Percentiles rank a stretch among this genome's conserved stretches.
These are phyloP conservation scores for Sarcophaga carnaria DNA, from an alignment of 2,888 invertebrate genomes.

Conservation along the genomic window DNA sequence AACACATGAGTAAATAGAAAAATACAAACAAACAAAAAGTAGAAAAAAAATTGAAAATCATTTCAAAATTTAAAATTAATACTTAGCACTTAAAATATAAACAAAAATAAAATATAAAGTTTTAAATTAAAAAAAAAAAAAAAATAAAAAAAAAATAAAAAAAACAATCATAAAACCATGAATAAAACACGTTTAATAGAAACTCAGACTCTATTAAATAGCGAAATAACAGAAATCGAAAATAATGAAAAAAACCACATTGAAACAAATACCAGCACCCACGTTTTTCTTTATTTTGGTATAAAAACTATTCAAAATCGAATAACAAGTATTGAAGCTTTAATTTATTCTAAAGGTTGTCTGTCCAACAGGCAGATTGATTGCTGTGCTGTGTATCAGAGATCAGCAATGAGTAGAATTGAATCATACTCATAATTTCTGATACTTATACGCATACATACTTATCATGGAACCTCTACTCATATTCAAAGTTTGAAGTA, in stretches of 20 bases:
- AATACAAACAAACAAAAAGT: slow-evolving; percentile 10
- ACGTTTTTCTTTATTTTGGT: background rate
- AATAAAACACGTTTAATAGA: slow-evolving; percentile 28
- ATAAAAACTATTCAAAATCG: background rate
- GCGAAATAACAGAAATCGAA: background rate
- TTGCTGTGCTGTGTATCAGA: no score
- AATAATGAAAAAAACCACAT: background rate
- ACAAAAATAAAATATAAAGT: no score
- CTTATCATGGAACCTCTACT: no score
- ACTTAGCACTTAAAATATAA: background rate
- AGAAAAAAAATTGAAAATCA: background rate
- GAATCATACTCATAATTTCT: no score
- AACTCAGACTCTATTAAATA: background rate
- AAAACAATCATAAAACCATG: background rate
- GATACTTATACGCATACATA: no score
- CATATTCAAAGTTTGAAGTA: no score
- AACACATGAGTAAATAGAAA: background rate
- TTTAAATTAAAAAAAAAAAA: no score
- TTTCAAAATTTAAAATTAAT: slow-evolving; percentile 22
- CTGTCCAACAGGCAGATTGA: slow-evolving; percentile 1
- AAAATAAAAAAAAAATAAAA: no score
- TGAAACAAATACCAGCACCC: slow-evolving; percentile 10
- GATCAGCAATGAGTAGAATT: no score
- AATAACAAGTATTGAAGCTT: slow-evolving; percentile 17
- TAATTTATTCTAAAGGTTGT: slow-evolving; percentile 9